phyloP scores from a whole-genome alignment of 2,113 vertebrate genomes.

The Canis aureus region DNA sequence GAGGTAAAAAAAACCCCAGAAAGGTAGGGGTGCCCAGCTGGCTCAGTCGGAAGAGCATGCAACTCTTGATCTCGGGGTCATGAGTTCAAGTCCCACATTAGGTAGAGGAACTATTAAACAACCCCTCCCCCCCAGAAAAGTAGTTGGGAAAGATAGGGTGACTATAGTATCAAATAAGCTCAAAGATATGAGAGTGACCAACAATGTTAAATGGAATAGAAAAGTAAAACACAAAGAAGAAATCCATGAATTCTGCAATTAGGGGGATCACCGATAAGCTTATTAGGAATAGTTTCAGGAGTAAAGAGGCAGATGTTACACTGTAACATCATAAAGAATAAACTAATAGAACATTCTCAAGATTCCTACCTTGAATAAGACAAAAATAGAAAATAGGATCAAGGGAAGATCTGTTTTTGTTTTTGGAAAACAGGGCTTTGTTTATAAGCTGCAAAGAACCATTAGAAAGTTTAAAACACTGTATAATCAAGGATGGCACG shows the following conservation, averaged over 20 bases:
- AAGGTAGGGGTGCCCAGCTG: not conserved
- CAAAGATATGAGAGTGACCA: not conserved
- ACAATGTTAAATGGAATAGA: not conserved
- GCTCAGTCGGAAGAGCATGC: not conserved
- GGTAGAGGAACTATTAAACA: not conserved
- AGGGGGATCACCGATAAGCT: not conserved
- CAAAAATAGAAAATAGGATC: not conserved
- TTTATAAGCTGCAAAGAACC: not conserved
- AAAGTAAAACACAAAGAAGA: conserved; percentile 18
- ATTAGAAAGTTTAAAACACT: conserved; percentile 17
- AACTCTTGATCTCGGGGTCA: not conserved
- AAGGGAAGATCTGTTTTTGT: not conserved
- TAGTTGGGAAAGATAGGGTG: not conserved
- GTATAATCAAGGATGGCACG: not conserved
- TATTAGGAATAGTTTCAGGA: not conserved
- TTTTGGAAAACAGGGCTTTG: conserved; percentile 18
- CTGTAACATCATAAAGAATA: not conserved
- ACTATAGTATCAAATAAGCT: not conserved
- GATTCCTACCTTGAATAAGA: not conserved
- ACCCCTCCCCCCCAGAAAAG: not conserved
- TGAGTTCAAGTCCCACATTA: not conserved
- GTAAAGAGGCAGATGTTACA: not conserved
- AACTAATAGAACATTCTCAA: not conserved
- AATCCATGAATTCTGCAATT: not conserved
- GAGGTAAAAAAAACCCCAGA: not conserved